Conservation (phyloP, 2,888 invertebrate genomes). For the Acheta domesticus region DNA sequence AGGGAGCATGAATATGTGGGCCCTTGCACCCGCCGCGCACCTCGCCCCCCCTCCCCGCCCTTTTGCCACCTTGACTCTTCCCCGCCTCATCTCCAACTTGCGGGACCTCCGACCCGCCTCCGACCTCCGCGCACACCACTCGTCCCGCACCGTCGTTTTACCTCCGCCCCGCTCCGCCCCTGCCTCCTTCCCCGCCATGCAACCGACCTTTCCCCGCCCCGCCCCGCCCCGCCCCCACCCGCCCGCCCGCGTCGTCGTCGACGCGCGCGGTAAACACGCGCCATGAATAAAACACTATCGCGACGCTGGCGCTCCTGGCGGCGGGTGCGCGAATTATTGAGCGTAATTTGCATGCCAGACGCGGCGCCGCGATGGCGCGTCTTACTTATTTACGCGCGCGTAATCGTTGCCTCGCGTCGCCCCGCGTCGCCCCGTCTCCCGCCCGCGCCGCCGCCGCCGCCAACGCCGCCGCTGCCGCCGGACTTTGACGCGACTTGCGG, state of each 20-base stretch:
- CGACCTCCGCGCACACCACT: too few species aligned
- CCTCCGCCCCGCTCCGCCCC: too few species aligned
- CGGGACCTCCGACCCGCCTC: background rate
- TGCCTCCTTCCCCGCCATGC: too few species aligned
- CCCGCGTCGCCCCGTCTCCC: too few species aligned
- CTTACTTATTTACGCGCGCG: constrained; percentile 18
- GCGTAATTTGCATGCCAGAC: constrained; percentile 18
- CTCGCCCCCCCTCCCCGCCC: background rate
- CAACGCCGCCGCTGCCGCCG: too few species aligned
- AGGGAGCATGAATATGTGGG: constrained; percentile 9
- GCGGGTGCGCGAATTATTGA: constrained; percentile 8
- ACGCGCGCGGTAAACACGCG: background rate
- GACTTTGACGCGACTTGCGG: too few species aligned
- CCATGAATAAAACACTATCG: constrained; percentile 18
- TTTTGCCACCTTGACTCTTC: background rate
- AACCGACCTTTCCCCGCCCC: too few species aligned
- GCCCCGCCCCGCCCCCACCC: too few species aligned
- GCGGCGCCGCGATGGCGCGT: constrained; percentile 18
- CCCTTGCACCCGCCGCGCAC: background rate
- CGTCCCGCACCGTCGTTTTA: too few species aligned
- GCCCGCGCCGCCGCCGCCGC: too few species aligned
- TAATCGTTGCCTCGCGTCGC: background rate
- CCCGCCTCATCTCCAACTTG: background rate
- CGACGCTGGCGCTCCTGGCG: background rate
- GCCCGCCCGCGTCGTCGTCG: background rate